Percentiles rank a stretch among this genome's conserved stretches.
phyloP scores from a whole-genome alignment of 2,888 invertebrate genomes.

The Lithosia quadra region DNA sequence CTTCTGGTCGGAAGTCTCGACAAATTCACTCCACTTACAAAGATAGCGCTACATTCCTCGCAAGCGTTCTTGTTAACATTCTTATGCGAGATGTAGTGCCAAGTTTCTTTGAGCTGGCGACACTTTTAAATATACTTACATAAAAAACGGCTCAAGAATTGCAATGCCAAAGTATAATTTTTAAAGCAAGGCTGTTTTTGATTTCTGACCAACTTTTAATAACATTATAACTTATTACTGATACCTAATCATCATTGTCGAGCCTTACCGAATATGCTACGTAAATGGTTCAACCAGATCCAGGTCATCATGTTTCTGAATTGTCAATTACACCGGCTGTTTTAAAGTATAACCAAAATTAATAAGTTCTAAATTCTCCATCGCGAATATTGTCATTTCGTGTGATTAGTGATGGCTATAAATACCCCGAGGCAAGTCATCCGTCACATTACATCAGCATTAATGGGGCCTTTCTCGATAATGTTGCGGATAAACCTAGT shows the following conservation, averaged over 20 bases:
- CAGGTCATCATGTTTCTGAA: not conserved
- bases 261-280: no score
- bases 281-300: not conserved
- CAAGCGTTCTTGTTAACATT: conserved; percentile 10
- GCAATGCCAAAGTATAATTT: not conserved
- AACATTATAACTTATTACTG: not conserved
- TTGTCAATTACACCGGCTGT: not conserved
- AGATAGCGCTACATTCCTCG: conserved; percentile 3
- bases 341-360: conserved; percentile 27
- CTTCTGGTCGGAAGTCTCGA: not conserved
- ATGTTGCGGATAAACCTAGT: conserved; percentile 45
- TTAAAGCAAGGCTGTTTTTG: not conserved
- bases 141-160: not conserved
- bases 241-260: not conserved
- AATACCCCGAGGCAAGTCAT: conserved; percentile 35
- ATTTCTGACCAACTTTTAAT: not conserved
- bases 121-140: not conserved
- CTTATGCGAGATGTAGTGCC: not conserved
- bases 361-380: conserved; percentile 40
- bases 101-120: not conserved
- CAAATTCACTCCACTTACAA: conserved; percentile 5
- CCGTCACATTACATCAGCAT: conserved; percentile 46
- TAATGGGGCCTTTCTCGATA: conserved; percentile 24
- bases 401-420: conserved; percentile 49
- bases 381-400: conserved; percentile 51